A percentile compares a stretch with the other conserved stretches of the same genome.
phyloP scores from a whole-genome alignment of 2,797 vertebrate species.

The Dicrostonyx torquatus region DNA sequence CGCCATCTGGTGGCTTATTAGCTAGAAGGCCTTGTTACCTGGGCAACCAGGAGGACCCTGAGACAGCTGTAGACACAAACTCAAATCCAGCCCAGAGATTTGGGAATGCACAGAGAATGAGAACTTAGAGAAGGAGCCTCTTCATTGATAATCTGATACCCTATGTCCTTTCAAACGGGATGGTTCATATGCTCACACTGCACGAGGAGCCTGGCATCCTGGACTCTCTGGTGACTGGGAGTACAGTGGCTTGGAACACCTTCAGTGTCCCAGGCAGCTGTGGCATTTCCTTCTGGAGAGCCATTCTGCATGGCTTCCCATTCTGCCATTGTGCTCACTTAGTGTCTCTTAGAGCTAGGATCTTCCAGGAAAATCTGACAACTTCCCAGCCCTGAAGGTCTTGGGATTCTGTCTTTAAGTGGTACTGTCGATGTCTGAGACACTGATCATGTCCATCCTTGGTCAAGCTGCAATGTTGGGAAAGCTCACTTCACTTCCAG shows the following conservation, averaged over 20 bases:
- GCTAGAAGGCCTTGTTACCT: not conserved
- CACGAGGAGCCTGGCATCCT: not conserved
- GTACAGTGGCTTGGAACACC: not conserved
- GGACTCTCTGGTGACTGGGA: not conserved
- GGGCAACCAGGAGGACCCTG: not conserved
- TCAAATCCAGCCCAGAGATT: not conserved
- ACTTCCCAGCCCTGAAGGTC: slow-evolving; percentile 11
- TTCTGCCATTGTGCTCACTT: not conserved
- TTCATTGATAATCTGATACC: not conserved
- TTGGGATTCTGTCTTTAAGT: not conserved
- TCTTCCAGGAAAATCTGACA: not conserved
- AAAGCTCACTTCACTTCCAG: not conserved
- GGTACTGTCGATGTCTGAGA: fast-evolving
- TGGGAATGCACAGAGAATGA: not conserved
- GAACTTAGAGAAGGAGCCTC: not conserved
- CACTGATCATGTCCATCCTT: not conserved
- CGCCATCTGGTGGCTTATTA: slow-evolving; percentile 70
- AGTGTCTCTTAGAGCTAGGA: not conserved
- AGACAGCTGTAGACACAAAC: not conserved
- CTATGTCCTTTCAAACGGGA: not conserved
- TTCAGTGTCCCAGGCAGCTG: not conserved
- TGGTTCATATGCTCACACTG: not conserved
- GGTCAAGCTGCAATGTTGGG: not conserved
- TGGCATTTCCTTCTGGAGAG: not conserved
- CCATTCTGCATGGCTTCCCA: not conserved